Conservation (phyloP, 2,888 invertebrate species). For the Tenthredo scrophulariae region DNA sequence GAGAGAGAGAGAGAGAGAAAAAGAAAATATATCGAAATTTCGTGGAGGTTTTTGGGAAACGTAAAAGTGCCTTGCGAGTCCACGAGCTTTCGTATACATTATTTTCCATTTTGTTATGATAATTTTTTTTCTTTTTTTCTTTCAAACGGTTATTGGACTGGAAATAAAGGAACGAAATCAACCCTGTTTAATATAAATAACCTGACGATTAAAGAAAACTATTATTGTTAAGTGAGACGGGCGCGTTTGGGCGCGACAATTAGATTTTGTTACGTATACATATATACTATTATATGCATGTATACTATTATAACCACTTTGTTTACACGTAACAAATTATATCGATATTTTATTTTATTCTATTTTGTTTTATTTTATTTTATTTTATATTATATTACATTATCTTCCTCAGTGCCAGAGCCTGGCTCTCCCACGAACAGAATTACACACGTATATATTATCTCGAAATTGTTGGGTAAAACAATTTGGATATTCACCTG, state of each 20-base stretch:
- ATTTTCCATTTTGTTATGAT: not conserved
- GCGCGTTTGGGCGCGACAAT: constrained; percentile 69
- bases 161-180: not conserved
- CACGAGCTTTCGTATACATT: not conserved
- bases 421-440: constrained; percentile 13
- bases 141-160: not conserved
- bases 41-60: constrained; percentile 7
- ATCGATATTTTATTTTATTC: constrained; percentile 22
- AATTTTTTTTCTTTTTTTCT: not conserved
- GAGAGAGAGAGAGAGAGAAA: not conserved
- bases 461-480: not conserved
- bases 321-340: constrained; percentile 41
- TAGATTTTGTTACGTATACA: constrained; percentile 58
- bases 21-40: not conserved
- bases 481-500: not conserved
- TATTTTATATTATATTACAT: not conserved
- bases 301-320: constrained; percentile 39
- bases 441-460: not conserved
- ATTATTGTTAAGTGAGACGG: constrained; percentile 62
- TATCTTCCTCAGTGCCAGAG: constrained; percentile 29
- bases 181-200: not conserved
- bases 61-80: constrained; percentile 7
- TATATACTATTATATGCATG: not conserved
- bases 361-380: not conserved
- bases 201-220: constrained; percentile 49